Percentiles rank a stretch among this genome's conserved stretches.
These are phyloP conservation scores for Heliocidaris erythrogramma DNA, from an alignment of 35 echinoderm and acorn worm species.

Conservation along the genomic window DNA sequence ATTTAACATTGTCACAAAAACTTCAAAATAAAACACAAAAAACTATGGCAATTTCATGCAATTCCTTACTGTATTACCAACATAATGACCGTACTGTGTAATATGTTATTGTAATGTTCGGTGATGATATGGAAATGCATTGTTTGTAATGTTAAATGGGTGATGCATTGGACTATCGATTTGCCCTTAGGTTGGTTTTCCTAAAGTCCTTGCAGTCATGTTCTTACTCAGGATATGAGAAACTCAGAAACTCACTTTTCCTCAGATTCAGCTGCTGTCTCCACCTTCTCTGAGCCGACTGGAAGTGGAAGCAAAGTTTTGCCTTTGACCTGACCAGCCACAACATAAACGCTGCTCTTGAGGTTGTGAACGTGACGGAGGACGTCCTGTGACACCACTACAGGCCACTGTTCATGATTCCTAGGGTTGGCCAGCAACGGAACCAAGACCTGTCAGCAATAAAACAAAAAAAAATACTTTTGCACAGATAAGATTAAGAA, in stretches of 20 bases:
- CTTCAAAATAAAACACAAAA: no score
- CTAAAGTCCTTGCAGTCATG: not conserved
- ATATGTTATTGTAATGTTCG: no score
- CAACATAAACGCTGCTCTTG: conserved; percentile 97
- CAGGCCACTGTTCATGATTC: conserved; percentile 96
- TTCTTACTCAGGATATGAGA: no score
- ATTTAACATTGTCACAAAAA: no score
- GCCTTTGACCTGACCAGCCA: conserved; percentile 91
- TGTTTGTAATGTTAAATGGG: not conserved
- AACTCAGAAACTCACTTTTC: conserved; percentile 67
- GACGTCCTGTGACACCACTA: conserved; percentile 92
- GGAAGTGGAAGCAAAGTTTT: conserved; percentile 94
- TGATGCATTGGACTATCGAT: not conserved
- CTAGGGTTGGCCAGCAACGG: conserved; percentile 90
- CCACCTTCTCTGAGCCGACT: conserved; percentile 98
- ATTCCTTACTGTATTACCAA: no score
- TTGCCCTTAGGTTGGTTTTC: no score
- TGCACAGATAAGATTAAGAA: no score
- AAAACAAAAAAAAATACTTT: not conserved
- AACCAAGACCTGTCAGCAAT: conserved; percentile 72
- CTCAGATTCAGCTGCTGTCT: conserved; percentile 61
- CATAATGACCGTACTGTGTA: no score
- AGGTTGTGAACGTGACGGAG: conserved; percentile 84
- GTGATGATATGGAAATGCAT: no score
- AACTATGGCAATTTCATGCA: no score